Evolutionary conservation across 2,888 invertebrate genomes (phyloP), one percentile per base, ranked within the genome.

Genomic region (Nomada goodeniana): DNA sequence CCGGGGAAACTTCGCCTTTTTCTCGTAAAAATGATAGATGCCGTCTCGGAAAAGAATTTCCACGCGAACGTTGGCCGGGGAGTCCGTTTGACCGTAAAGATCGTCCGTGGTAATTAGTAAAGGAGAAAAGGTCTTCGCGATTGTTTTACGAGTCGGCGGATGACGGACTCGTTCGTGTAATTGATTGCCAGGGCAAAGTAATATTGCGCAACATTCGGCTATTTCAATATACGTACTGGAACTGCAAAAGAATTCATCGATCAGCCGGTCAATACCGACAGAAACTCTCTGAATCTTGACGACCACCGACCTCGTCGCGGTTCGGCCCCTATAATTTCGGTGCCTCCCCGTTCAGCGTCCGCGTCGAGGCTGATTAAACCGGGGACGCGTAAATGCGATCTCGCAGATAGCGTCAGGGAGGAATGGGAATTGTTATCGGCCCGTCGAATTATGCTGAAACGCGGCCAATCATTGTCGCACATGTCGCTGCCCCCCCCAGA

Each of bases 401-500:
- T 9, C 26, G 1, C 26, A 55, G 75, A 85, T 77, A 77, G 36
- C 61, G 36, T 29, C 50, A 23, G 23, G 47, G 26, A 47, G 47
- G 26, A 47, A 20, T 0, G 55, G 10, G 55, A 26, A 10, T 26
- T 23, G 53, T 82, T 75, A 86, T 86, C 88, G 80, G 89, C 87
- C 88, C 83, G 63, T 13, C 2, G 77, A 88, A 85, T 88, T 86
- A 88, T 89, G 83, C 82, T 82, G 84, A 88, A 88, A 86, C 77
- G 65, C 63, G 57, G 42, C 72, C 85, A 86, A 86, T 88, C 86
- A 69, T 76, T 67, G 79, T 77, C 78, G 86, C 87, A 84, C 84
- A 87, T 86, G 81, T 79, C 59, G 26, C 63, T 50, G 5, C 11
- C 23, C 15, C 15, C 18, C 23, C 13, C 55, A 47, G 77, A 86